Conservation (phyloP, 2,888 invertebrate species). For the Leucophora obtusa region DNA sequence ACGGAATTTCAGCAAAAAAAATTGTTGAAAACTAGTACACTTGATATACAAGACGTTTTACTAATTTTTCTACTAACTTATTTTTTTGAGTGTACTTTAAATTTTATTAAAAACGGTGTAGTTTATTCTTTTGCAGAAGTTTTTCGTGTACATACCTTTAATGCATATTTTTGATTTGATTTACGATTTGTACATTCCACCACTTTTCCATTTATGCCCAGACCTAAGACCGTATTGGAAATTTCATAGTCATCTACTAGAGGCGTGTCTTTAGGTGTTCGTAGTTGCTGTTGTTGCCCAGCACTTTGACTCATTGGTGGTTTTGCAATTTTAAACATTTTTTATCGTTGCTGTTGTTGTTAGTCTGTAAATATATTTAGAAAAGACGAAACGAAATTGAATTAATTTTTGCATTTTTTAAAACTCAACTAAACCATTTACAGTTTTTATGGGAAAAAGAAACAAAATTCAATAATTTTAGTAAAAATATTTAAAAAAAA, state of each 20-base stretch:
- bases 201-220: slow-evolving; percentile 99
- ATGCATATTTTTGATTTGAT: slow-evolving; percentile 89
- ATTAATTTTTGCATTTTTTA: not conserved
- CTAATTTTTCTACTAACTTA: too few species aligned
- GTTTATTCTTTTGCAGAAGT: not conserved
- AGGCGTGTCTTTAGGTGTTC: slow-evolving; percentile 85
- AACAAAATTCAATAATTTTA: too few species aligned
- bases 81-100: too few species aligned
- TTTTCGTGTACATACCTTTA: slow-evolving; percentile 85
- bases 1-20: too few species aligned
- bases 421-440: not conserved
- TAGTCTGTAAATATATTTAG: not conserved
- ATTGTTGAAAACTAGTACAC: too few species aligned
- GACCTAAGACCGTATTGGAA: slow-evolving; percentile 93
- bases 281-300: slow-evolving; percentile 66
- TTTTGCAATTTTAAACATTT: slow-evolving; percentile 65
- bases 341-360: not conserved
- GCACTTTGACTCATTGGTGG: slow-evolving; percentile 58
- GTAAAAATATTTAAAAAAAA: too few species aligned
- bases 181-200: slow-evolving; percentile 92
- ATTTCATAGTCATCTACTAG: slow-evolving; percentile 95
- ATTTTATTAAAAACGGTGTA: slow-evolving; percentile 3
- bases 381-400: not conserved
- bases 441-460: not conserved
- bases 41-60: too few species aligned